A percentile compares a stretch with the other conserved stretches of the same genome.
Evolutionary conservation across 2,797 vertebrate genomes (phyloP).

Genomic region (Scolopax rusticola): DNA sequence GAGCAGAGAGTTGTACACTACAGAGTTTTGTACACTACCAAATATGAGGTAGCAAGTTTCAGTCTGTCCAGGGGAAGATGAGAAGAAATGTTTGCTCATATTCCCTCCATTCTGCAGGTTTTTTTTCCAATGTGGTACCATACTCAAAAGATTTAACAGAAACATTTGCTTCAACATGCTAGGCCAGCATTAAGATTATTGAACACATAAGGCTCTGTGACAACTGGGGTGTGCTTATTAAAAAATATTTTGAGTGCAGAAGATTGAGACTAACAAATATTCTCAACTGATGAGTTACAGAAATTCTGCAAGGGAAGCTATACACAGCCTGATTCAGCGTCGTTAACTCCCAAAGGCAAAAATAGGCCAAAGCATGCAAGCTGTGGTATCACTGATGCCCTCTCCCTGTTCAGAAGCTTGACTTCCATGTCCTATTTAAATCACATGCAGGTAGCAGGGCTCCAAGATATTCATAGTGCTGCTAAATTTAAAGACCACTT

Average conservation of each 20-base stretch:
- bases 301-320: background rate
- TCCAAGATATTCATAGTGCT: background rate
- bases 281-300: background rate
- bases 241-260: background rate
- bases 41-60: background rate
- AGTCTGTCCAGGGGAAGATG: background rate
- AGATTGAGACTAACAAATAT: background rate
- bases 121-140: background rate
- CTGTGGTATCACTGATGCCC: background rate
- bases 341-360: background rate
- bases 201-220: background rate
- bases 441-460: background rate
- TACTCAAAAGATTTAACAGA: background rate
- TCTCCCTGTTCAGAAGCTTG: background rate
- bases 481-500: background rate
- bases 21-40: background rate
- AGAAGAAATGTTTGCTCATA: background rate
- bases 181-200: background rate
- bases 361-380: background rate
- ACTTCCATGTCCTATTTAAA: background rate
- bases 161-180: background rate
- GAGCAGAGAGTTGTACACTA: background rate
- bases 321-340: background rate
- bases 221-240: background rate
- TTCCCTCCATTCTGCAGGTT: background rate